phyloP scores from a whole-genome alignment of 2,113 vertebrate species.

The Girardinichthys multiradiatus region DNA sequence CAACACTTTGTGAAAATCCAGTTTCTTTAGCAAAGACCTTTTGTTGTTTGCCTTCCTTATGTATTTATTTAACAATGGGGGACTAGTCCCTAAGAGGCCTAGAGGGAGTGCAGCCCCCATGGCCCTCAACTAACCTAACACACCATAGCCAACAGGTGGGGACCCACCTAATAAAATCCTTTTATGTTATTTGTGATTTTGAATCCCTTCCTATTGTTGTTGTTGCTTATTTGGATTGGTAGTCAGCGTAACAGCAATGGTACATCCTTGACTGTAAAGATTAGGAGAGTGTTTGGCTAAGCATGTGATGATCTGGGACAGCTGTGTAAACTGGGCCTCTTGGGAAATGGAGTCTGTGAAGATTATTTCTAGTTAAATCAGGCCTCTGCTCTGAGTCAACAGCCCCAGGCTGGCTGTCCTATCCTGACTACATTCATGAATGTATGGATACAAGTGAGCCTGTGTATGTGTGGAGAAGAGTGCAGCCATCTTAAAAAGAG shows the following conservation, averaged over 20 bases:
- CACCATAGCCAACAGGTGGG: no score
- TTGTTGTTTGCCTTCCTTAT: no score
- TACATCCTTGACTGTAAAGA: neutral
- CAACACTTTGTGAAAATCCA: no score
- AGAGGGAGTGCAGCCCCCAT: no score
- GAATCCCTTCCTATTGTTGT: no score
- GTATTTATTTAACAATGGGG: no score
- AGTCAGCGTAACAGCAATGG: conserved; percentile 33
- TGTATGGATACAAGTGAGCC: neutral
- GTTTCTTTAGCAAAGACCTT: no score
- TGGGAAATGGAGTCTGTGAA: conserved; percentile 44
- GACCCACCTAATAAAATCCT: no score
- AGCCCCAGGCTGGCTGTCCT: conserved; percentile 21
- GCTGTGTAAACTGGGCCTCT: conserved; percentile 11
- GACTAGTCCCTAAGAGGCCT: no score
- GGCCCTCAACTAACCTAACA: no score
- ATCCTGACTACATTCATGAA: conserved; percentile 1
- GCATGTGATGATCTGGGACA: neutral
- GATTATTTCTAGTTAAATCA: conserved; percentile 30
- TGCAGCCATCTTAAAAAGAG: conserved; percentile 40
- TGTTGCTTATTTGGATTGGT: no score
- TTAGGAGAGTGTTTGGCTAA: conserved; percentile 6
- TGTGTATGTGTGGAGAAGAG: neutral
- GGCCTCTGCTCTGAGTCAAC: conserved; percentile 18
- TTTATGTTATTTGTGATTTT: no score